Evolutionary conservation across 64 coral and sea anemone species (phyloP).

Genomic region (Acropora yongei): DNA sequence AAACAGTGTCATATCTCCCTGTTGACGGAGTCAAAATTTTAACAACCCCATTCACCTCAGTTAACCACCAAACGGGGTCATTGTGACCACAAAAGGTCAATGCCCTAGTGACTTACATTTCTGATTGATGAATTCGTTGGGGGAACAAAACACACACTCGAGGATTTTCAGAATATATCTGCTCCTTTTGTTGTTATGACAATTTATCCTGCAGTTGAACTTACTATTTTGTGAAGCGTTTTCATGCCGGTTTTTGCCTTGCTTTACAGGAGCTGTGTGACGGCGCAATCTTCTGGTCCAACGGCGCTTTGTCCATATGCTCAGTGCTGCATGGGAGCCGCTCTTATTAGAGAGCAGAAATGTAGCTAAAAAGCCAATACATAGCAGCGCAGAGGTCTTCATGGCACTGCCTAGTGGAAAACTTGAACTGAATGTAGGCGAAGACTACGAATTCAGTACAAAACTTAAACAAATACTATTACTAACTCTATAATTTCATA

Average conservation of each 20-base stretch:
- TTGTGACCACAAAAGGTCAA: too few relatives aligned
- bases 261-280: background rate
- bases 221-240: background rate
- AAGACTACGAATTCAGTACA: background rate
- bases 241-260: background rate
- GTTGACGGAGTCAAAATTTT: too few relatives aligned
- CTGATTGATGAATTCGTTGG: too few relatives aligned
- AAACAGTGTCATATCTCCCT: too few relatives aligned
- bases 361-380: background rate
- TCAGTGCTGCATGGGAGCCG: background rate
- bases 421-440: background rate
- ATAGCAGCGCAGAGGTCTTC: conserved; percentile 6
- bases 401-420: background rate
- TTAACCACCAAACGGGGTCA: too few relatives aligned
- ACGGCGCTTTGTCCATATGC: background rate
- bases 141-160: too few relatives aligned
- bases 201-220: background rate
- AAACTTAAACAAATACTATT: background rate
- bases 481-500: too few relatives aligned
- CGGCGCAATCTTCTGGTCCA: background rate
- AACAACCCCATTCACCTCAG: too few relatives aligned
- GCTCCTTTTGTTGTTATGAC: background rate
- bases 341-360: background rate
- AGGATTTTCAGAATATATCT: too few relatives aligned
- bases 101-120: too few relatives aligned